Base-by-base conservation (phyloP, 2,888 invertebrate genomes). In the Anoplius nigerrimus region DNA sequence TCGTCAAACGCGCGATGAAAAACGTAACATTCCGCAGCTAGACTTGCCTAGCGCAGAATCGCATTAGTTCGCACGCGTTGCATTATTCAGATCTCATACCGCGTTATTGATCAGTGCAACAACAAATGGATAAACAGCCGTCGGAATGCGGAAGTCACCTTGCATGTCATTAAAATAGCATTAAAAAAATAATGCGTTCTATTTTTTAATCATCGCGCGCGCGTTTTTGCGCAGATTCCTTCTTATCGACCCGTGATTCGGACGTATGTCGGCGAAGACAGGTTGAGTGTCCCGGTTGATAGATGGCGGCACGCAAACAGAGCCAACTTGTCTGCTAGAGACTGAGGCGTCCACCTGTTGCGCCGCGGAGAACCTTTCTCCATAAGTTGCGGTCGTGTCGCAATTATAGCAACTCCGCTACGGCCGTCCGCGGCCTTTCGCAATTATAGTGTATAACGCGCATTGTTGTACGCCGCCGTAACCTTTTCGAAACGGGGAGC, bases 261-360 rank as follows among this genome's bases (percentile, higher is more conserved):
- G 2, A 18, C 43, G 22, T 34, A 11, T n/a, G 57, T 59, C 16
- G 53, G 46, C 43, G 22, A 61, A 56, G 53, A 42, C 55, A 3
- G 27, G 16, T 27, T 58, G 72, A 62, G 42, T 20, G 20, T 18
- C 60, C 65, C 55, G 24, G 62, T 70, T 66, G 71, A 61, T 66
- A 83, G 83, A 81, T 82, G 78, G 81, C 83, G 75, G 60, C 78
- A 78, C 76, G 48, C 53, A 61, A 76, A 70, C 48, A 42, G 58
- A 21, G 69, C 53, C 48, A 54, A 46, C 62, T 59, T 21, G 54
- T 62, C 45, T 62, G 48, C 34, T 6, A 34, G n/a, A n/a, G n/a
- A 34, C 34, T 34, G 34, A 6, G 11, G 34, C 48, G 71, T 59
- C 55, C 80, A 77, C 77, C 74, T 78, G 80, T 76, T 76, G 68